These are phyloP conservation scores for Syngnathus floridae DNA, from an alignment of 2,113 vertebrate species.

Conservation along the genomic window DNA sequence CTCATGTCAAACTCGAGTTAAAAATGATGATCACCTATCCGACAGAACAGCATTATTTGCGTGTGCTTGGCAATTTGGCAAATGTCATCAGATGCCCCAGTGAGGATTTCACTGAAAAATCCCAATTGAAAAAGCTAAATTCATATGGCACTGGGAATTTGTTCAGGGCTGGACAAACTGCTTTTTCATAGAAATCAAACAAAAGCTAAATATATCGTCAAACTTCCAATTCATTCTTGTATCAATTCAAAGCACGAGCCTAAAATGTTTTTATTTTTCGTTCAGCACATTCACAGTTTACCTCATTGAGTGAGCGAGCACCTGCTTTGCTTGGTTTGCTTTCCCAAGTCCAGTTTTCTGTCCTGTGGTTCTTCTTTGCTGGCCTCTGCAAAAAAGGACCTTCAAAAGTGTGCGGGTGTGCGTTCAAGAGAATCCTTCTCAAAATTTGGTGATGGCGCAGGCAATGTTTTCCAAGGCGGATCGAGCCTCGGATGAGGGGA, in stretches of 20 bases:
- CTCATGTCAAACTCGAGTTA: slow-evolving; percentile 17
- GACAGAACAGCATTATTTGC: slow-evolving; percentile 33
- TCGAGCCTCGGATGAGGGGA: slow-evolving; percentile 91
- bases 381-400: slow-evolving; percentile 17
- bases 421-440: slow-evolving; percentile 46
- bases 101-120: too few species aligned
- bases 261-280: slow-evolving; percentile 25
- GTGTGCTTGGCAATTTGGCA: slow-evolving; percentile 13
- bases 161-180: too few species aligned
- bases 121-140: too few species aligned
- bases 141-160: too few species aligned
- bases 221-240: too few species aligned
- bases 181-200: neutral
- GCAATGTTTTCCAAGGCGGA: slow-evolving; percentile 95
- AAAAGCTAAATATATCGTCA: neutral
- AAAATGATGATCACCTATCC: slow-evolving; percentile 24
- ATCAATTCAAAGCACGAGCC: slow-evolving; percentile 21
- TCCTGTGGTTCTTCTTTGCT: slow-evolving; percentile 8
- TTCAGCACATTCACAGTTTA: slow-evolving; percentile 9
- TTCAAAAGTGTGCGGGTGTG: slow-evolving; percentile 8
- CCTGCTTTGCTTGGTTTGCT: slow-evolving; percentile 31
- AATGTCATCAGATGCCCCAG: neutral
- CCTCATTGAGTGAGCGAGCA: slow-evolving; percentile 4
- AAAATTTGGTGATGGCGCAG: slow-evolving; percentile 83
- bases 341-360: slow-evolving; percentile 5